Evolutionary conservation across 2,888 invertebrate genomes (phyloP), one percentile per base, ranked within the genome.

Genomic region (Plutella xylostella): DNA sequence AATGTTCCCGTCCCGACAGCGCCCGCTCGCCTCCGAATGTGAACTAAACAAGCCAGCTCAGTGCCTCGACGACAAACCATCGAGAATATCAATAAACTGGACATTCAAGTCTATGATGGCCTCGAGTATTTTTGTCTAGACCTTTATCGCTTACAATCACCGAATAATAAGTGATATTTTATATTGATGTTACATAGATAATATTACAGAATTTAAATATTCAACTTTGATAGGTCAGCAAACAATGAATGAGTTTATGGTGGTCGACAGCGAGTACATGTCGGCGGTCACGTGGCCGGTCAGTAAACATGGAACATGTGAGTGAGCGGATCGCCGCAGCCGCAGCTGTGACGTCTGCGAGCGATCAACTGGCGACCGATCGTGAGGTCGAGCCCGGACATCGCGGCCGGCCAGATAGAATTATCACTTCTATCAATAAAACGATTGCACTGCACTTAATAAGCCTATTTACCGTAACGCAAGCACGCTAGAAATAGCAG

Each of bases 1-100:
- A 82, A 80, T 77, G 78, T 71, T 73, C 71, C 76, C 68, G 48
- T 72, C 69, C 65, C 69, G 64, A 60, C 39, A 30, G 39, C 45
- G 21, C 42, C 43, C 45, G 38, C 40, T 45, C 63, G 65, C 63
- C 62, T 68, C 65, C 63, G 55, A 64, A 63, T 39, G 43, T 35
- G 60, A 59, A 58, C 57, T 59, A 53, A 55, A 60, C 58, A 57
- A 60, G 56, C 56, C 60, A 61, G 55, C 58, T 45, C 50, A 53
- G 47, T 53, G 48, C 43, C 43, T 49, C 53, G 47, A 12, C n/a
- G 28, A 28, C 6, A 28, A 28, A 28, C 9, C 3, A 3, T 28
- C 28, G n/a, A n/a, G n/a, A n/a, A n/a, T n/a, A n/a, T n/a, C n/a
- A n/a, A n/a, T n/a, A n/a, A n/a, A n/a, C n/a, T n/a, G n/a, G n/a